These are phyloP conservation scores for Adoxophyes honmai DNA, from an alignment of 1,140 invertebrate species.

Conservation along the genomic window DNA sequence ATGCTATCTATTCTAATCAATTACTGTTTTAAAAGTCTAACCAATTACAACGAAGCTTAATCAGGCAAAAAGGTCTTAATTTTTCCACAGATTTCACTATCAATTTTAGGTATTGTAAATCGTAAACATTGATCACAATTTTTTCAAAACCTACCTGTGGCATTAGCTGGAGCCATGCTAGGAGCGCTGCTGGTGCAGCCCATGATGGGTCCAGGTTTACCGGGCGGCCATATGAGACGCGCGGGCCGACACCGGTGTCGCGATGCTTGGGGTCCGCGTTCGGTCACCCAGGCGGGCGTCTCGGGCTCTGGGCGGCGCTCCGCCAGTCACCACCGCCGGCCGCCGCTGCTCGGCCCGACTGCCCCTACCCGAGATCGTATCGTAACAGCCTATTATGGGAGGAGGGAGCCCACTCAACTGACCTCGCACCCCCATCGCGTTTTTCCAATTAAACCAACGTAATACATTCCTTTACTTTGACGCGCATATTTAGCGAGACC, in stretches of 20 bases:
- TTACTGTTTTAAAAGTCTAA: too few species aligned
- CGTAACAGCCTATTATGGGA: slow-evolving; percentile 62
- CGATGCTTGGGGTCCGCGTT: too few species aligned
- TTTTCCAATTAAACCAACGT: slow-evolving; percentile 72
- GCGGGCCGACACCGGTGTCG: not conserved
- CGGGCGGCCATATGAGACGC: slow-evolving; percentile 7
- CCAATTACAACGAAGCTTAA: too few species aligned
- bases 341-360: slow-evolving; percentile 17
- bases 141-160: slow-evolving; percentile 27
- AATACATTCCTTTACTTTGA: slow-evolving; percentile 66
- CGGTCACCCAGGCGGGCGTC: too few species aligned
- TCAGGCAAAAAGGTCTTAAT: too few species aligned
- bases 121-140: not conserved
- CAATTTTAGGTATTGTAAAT: too few species aligned
- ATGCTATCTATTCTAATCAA: too few species aligned
- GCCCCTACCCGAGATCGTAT: slow-evolving; percentile 59
- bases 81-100: too few species aligned
- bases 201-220: slow-evolving; percentile 35
- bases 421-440: slow-evolving; percentile 74
- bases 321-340: slow-evolving; percentile 27
- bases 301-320: slow-evolving; percentile 3
- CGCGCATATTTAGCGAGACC: slow-evolving; percentile 36
- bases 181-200: slow-evolving; percentile 65
- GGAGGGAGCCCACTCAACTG: slow-evolving; percentile 63
- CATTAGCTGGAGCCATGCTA: slow-evolving; percentile 39